Conservation (phyloP, 2,113 vertebrate species). For the Bubo blakistoni region DNA sequence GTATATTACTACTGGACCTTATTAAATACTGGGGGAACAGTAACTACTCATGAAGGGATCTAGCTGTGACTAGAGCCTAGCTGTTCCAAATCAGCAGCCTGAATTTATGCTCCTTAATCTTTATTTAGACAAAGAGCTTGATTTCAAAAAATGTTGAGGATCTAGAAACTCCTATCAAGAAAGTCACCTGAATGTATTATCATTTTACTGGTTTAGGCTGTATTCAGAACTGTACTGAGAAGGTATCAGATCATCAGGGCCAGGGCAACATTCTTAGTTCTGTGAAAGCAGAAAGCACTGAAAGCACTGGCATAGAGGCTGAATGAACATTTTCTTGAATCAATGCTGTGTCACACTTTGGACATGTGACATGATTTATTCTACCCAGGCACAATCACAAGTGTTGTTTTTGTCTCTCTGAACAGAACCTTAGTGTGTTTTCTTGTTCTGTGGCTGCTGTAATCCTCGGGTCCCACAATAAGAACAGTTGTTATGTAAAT, state of each 20-base stretch:
- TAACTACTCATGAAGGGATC: not conserved
- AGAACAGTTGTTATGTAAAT: not conserved
- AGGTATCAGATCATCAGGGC: not conserved
- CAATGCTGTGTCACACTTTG: not conserved
- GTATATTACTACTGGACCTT: not conserved
- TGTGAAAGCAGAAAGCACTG: not conserved
- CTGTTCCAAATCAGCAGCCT: not conserved
- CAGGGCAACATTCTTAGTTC: not conserved
- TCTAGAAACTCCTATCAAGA: not conserved
- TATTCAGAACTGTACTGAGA: not conserved
- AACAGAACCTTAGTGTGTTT: not conserved
- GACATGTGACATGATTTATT: not conserved
- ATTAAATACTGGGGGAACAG: not conserved
- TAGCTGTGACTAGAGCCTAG: not conserved
- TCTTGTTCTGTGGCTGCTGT: not conserved
- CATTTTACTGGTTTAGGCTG: not conserved
- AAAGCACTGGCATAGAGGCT: not conserved
- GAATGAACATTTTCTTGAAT: not conserved
- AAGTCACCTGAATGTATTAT: not conserved
- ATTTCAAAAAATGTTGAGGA: not conserved
- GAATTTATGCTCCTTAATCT: not conserved
- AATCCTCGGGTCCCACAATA: not conserved
- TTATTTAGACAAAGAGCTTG: not conserved
- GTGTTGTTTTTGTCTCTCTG: not conserved
- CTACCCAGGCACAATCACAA: not conserved